Evolutionary conservation across 2,113 vertebrate species (phyloP).

Genomic region (Bostrychus sinensis): DNA sequence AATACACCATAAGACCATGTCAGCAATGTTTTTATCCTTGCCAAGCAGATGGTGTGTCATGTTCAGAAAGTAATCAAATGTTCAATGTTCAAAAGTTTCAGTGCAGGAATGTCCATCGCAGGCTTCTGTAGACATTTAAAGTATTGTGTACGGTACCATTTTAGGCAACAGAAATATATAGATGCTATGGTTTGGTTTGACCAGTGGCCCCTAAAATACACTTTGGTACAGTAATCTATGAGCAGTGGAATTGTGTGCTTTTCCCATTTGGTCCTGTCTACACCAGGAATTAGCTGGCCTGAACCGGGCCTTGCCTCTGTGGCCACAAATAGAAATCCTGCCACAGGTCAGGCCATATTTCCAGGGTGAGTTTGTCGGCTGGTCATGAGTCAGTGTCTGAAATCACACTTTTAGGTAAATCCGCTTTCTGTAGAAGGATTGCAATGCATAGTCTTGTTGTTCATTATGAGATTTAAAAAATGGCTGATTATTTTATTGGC

Average conservation of each 20-base stretch:
- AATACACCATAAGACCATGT: neutral
- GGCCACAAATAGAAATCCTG: slow-evolving; percentile 58
- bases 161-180: slow-evolving; percentile 6
- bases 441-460: no score
- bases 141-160: slow-evolving; percentile 7
- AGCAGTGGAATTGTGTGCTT: slow-evolving; percentile 42
- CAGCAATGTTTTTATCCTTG: neutral
- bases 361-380: slow-evolving; percentile 63
- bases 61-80: no score
- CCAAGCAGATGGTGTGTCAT: no score
- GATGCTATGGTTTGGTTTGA: slow-evolving; percentile 35
- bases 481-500: neutral
- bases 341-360: slow-evolving; percentile 59
- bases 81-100: no score
- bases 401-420: slow-evolving; percentile 68
- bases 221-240: slow-evolving; percentile 27
- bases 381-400: slow-evolving; percentile 40
- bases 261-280: slow-evolving; percentile 40
- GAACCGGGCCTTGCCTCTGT: slow-evolving; percentile 41
- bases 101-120: neutral
- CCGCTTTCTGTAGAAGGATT: slow-evolving; percentile 28
- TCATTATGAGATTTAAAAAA: neutral
- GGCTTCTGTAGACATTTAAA: neutral
- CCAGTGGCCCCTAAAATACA: slow-evolving; percentile 37
- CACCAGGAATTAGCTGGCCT: slow-evolving; percentile 61